Percentiles rank a stretch among this genome's conserved stretches.
Conservation (phyloP, 2,113 vertebrate genomes). For the Gambusia holbrooki region DNA sequence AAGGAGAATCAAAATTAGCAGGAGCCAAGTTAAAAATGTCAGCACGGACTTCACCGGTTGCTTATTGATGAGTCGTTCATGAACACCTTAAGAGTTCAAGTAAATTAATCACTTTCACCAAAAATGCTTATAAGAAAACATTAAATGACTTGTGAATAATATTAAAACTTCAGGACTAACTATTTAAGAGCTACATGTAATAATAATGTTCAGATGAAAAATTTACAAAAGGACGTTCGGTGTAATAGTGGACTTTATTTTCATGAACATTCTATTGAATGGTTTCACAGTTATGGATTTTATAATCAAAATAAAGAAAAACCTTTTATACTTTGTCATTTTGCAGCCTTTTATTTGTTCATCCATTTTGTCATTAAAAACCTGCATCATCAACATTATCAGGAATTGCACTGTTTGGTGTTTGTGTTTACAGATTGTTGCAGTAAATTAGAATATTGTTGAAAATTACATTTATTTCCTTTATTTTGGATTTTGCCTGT, state of each 20-base stretch:
- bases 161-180: neutral
- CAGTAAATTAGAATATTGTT: neutral
- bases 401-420: neutral
- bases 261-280: neutral
- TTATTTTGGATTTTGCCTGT: no score
- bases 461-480: neutral
- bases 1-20: conserved; percentile 3
- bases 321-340: conserved; percentile 4
- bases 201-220: conserved; percentile 11
- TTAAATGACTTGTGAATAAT: neutral
- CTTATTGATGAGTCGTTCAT: neutral
- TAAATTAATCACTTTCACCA: neutral
- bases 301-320: conserved; percentile 50
- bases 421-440: neutral
- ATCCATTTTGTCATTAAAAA: neutral
- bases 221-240: neutral
- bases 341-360: neutral
- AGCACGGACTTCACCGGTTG: neutral
- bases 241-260: neutral
- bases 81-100: neutral
- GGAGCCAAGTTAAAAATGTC: conserved; percentile 58
- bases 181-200: neutral
- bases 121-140: neutral
- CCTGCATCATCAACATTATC: neutral
- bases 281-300: conserved; percentile 27